Evolutionary conservation across 1,140 invertebrate species (phyloP).

Genomic region (Rhysida immarginata): DNA sequence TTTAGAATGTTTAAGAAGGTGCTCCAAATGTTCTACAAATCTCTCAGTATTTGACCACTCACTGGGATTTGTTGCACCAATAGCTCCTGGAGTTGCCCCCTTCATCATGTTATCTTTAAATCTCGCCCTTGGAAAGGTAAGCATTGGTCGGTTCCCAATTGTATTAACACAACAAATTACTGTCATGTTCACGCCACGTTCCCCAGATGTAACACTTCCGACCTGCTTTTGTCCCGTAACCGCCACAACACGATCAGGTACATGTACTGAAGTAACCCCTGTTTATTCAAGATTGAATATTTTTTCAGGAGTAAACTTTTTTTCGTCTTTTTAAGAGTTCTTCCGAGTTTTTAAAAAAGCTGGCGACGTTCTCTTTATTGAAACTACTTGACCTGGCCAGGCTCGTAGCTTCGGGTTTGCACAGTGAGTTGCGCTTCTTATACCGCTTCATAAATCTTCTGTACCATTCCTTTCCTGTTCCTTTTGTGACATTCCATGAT

Average conservation of each 20-base stretch:
- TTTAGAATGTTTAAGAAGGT: too few relatives aligned
- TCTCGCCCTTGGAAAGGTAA: conserved; percentile 16
- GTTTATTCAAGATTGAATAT: too few relatives aligned
- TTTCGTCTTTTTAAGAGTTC: not conserved
- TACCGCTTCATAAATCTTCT: not conserved
- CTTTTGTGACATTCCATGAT: not conserved
- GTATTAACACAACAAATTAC: conserved; percentile 9
- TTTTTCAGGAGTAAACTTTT: too few relatives aligned
- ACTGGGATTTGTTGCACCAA: conserved; percentile 25
- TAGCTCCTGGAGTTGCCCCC: conserved; percentile 24
- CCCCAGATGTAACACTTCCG: conserved; percentile 6
- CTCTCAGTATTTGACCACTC: conserved; percentile 33
- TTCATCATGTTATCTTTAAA: conserved; percentile 22
- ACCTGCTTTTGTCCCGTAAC: conserved; percentile 8
- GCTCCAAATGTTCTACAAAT: too few relatives aligned
- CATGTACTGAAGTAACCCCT: not conserved
- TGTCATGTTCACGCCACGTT: conserved; percentile 3
- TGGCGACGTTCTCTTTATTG: not conserved
- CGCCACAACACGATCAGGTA: not conserved
- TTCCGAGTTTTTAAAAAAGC: not conserved
- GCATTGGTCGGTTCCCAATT: conserved; percentile 12
- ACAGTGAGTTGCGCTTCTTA: not conserved
- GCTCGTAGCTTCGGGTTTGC: not conserved
- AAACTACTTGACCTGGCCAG: not conserved
- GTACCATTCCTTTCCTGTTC: not conserved